Base-by-base conservation (phyloP, 2,888 invertebrate genomes). In the Caenorhabditis wallacei region DNA sequence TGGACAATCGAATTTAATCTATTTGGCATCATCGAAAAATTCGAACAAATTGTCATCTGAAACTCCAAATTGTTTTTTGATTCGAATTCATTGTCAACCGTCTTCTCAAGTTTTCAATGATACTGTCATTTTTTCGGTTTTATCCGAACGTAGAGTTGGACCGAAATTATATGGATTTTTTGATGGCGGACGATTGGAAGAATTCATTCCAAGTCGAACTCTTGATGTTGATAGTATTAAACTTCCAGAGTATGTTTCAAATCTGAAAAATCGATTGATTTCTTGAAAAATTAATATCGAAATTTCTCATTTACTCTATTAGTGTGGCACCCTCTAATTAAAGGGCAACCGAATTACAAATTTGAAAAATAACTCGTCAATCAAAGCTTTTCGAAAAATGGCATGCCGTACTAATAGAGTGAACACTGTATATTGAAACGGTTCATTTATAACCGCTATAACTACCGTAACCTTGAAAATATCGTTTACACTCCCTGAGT, bases 91-190 rank as follows among this genome's bases (percentile, higher is more conserved):
- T 64, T 66, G 81, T 22, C 81, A 76, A 51, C 64, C 74, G 2
- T 92, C 43, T 20, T 11, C 92, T 64, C 96, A 96, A 0, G 94
- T 96, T 89, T 96, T 97, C 91, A 95, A 95, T 5, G 98, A 98
- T 92, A 96, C 96, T 0, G 97, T 98, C 0, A 96, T 98, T 66
- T 98, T 98, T 92, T 96, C 97, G 0, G 93, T 98, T 53, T 94
- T 98, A 3, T 96, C 97, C 0, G 98, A 98, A 92, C 94, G 97
- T 79, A 94, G 95, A 66, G 94, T 98, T 46, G 98, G 98, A 0
- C 98, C 98, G 0, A 95, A 95, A 92, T 94, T 98, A 5, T 96
- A 96, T 92, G 98, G 98, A 0, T 95, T 98, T 30, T 98, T 98
- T 92, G 96, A 96, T 0, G 97, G 96, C 0, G 97, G 98, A 0